These are phyloP conservation scores for Cochlearius cochlearius DNA, from an alignment of 2,113 vertebrate genomes.

Conservation along the genomic window DNA sequence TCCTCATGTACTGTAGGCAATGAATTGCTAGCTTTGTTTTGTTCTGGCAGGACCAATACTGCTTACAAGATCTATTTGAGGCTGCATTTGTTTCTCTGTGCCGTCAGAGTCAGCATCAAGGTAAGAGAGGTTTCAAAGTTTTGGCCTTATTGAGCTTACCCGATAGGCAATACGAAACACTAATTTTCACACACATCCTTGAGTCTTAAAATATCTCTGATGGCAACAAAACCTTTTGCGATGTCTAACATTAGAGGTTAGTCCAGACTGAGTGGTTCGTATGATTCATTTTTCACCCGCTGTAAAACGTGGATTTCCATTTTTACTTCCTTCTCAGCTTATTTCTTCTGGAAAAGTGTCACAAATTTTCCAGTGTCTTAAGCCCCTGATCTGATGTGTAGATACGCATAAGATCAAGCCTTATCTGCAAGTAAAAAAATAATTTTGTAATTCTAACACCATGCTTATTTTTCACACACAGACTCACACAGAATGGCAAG, in stretches of 20 bases:
- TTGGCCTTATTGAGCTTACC: neutral
- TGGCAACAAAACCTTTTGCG: neutral
- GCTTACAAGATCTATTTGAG: neutral
- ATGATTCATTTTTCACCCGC: neutral
- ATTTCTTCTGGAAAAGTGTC: neutral
- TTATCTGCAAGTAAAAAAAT: neutral
- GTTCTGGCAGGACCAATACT: neutral
- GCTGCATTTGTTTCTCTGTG: neutral
- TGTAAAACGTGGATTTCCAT: neutral
- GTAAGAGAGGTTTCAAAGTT: neutral
- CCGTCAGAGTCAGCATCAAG: neutral
- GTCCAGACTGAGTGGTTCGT: neutral
- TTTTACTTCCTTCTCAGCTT: neutral
- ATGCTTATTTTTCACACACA: neutral
- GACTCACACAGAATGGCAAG: too few relatives aligned
- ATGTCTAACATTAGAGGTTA: neutral
- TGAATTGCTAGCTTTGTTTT: neutral
- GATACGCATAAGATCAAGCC: neutral
- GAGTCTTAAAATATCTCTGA: neutral
- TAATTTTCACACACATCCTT: neutral
- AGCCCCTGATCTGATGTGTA: neutral
- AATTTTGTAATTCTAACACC: neutral
- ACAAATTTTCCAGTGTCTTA: neutral
- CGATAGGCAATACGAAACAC: neutral
- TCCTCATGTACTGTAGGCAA: neutral